These are phyloP conservation scores for Polydrusus tereticollis DNA, from an alignment of 2,888 invertebrate genomes.

Conservation along the genomic window DNA sequence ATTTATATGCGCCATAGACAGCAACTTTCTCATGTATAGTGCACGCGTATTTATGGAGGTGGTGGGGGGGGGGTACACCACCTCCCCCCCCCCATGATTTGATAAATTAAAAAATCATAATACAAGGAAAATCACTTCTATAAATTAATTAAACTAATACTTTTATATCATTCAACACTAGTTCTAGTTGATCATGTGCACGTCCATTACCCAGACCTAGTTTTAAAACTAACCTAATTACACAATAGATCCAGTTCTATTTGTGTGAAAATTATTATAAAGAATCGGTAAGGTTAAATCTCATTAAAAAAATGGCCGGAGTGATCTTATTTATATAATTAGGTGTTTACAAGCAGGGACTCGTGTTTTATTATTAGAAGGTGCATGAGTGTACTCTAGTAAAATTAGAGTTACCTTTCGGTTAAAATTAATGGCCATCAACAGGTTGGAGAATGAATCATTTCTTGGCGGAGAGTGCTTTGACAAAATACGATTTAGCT, in stretches of 20 bases:
- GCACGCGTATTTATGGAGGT: too few species aligned
- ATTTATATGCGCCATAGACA: too few species aligned
- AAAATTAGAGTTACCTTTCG: slow-evolving; percentile 51
- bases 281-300: slow-evolving; percentile 35
- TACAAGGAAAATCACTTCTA: too few species aligned
- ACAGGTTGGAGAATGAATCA: slow-evolving; percentile 45
- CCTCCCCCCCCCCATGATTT: too few species aligned
- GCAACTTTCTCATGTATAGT: too few species aligned
- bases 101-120: too few species aligned
- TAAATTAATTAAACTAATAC: too few species aligned
- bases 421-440: slow-evolving; percentile 48
- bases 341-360: slow-evolving; percentile 48
- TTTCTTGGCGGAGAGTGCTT: slow-evolving; percentile 30
- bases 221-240: background rate
- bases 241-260: slow-evolving; percentile 9
- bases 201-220: slow-evolving; percentile 11
- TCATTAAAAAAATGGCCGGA: slow-evolving; percentile 33
- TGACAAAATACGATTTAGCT: background rate
- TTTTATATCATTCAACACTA: background rate
- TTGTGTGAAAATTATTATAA: slow-evolving; percentile 14
- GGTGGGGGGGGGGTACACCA: too few species aligned
- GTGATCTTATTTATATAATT: slow-evolving; percentile 45
- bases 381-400: slow-evolving; percentile 47
- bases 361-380: slow-evolving; percentile 53
- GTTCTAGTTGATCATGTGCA: background rate